Conservation (phyloP, 1,140 invertebrate genomes). For the Chrysoperla carnea region DNA sequence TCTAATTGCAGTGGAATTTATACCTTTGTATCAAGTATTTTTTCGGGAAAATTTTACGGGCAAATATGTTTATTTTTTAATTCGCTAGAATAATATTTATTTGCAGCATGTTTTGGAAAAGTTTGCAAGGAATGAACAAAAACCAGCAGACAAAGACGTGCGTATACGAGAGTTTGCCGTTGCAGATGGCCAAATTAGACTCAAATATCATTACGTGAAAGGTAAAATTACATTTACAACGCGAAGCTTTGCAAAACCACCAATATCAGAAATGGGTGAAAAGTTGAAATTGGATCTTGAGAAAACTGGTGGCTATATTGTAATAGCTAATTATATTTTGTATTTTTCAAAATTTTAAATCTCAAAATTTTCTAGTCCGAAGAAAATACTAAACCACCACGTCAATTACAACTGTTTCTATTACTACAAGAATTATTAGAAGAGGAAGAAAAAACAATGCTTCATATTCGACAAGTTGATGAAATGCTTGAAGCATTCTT, state of each 20-base stretch:
- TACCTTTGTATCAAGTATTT: no score
- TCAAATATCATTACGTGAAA: conserved; percentile 49
- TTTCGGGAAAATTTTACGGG: no score
- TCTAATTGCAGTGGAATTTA: no score
- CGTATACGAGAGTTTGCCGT: conserved; percentile 43
- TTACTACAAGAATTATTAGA: conserved; percentile 28
- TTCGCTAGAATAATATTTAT: no score
- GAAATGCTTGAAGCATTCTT: conserved; percentile 24
- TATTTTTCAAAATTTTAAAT: neutral
- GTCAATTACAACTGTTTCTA: conserved; percentile 38
- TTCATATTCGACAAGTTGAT: conserved; percentile 28
- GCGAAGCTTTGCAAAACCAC: conserved; percentile 42
- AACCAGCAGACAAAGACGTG: conserved; percentile 37
- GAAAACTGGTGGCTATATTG: conserved; percentile 41
- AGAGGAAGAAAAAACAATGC: conserved; percentile 25
- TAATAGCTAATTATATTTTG: conserved; percentile 16
- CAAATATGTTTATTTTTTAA: no score
- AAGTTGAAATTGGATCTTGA: conserved; percentile 37
- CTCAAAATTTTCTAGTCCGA: conserved; percentile 26
- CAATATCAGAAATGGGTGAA: conserved; percentile 41
- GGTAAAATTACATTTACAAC: conserved; percentile 46
- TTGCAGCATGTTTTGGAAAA: conserved; percentile 37
- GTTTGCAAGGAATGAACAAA: conserved; percentile 32
- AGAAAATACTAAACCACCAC: conserved; percentile 36
- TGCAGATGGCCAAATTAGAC: conserved; percentile 36